A percentile compares a stretch with the other conserved stretches of the same genome.
Evolutionary conservation across 2,888 invertebrate species (phyloP).

Genomic region (Sinohyriopsis cumingii): DNA sequence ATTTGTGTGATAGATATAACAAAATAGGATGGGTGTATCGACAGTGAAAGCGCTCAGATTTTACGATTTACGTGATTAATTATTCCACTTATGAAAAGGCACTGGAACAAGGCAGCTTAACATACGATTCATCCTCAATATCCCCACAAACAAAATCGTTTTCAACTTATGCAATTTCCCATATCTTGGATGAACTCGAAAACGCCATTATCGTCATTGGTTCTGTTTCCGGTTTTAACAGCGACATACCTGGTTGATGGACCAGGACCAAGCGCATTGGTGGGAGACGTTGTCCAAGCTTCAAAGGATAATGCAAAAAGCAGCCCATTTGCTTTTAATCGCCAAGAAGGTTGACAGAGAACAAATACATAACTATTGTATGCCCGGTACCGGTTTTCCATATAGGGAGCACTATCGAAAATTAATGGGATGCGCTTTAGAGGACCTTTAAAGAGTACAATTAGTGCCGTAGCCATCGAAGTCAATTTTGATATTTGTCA

Average conservation of each 20-base stretch:
- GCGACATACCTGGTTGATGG: conserved; percentile 72
- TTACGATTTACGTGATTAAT: not conserved
- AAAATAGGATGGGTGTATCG: no score
- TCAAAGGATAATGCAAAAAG: conserved; percentile 94
- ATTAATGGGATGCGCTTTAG: no score
- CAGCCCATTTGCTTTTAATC: conserved; percentile 89
- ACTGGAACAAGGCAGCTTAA: not conserved
- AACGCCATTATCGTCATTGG: not conserved
- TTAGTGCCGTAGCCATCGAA: no score
- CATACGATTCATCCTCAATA: not conserved
- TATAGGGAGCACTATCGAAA: no score
- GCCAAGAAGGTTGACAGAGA: conserved; percentile 91
- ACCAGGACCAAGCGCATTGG: conserved; percentile 97
- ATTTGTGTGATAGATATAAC: no score
- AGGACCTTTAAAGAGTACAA: no score
- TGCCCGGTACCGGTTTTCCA: conserved; percentile 84
- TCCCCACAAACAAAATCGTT: not conserved
- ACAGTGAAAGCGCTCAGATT: no score
- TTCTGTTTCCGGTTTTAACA: conserved; percentile 20
- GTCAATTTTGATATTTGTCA: no score
- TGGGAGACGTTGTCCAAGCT: conserved; percentile 97
- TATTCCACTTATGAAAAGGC: not conserved
- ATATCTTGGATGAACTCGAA: not conserved
- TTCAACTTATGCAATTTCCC: not conserved
- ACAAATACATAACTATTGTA: conserved; percentile 97